Evolutionary conservation across 2,888 invertebrate genomes (phyloP).

Genomic region (Pomacea canaliculata): DNA sequence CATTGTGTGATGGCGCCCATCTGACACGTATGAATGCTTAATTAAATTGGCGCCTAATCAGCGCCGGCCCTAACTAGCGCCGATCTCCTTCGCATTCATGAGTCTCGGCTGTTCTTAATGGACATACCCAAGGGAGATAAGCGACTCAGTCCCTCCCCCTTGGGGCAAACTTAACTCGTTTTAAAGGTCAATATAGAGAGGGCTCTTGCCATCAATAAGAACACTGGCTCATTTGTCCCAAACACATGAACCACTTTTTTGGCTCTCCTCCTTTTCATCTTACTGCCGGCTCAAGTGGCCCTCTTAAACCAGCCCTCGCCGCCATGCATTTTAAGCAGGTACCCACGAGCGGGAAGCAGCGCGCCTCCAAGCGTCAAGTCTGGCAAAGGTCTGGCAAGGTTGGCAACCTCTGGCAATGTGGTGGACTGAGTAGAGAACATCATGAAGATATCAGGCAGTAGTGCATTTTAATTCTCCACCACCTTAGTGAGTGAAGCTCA

Average conservation of each 20-base stretch:
- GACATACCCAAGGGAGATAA: not conserved
- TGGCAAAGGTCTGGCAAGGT: no score
- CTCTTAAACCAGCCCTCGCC: not conserved
- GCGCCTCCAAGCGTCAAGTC: no score
- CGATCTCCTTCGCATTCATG: slow-evolving; percentile 13
- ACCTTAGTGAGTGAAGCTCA: no score
- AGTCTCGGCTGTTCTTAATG: not conserved
- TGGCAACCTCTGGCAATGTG: no score
- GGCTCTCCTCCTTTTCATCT: not conserved
- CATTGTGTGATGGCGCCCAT: slow-evolving; percentile 10
- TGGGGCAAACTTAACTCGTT: slow-evolving; percentile 20
- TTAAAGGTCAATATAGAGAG: slow-evolving; percentile 10
- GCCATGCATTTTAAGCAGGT: not conserved
- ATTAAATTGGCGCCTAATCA: slow-evolving; percentile 21
- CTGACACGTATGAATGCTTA: slow-evolving; percentile 22
- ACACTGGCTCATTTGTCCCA: slow-evolving; percentile 13
- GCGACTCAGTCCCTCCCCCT: slow-evolving; percentile 4
- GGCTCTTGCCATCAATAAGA: slow-evolving; percentile 6
- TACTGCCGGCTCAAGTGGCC: slow-evolving; percentile 2
- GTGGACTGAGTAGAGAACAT: no score
- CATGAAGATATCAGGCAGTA: no score
- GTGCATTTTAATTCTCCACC: no score
- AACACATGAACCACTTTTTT: slow-evolving; percentile 2
- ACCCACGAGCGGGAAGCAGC: not conserved
- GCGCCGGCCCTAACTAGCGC: slow-evolving; percentile 3